Conservation (phyloP, 2,113 vertebrate genomes). For the Gavialis gangeticus region DNA sequence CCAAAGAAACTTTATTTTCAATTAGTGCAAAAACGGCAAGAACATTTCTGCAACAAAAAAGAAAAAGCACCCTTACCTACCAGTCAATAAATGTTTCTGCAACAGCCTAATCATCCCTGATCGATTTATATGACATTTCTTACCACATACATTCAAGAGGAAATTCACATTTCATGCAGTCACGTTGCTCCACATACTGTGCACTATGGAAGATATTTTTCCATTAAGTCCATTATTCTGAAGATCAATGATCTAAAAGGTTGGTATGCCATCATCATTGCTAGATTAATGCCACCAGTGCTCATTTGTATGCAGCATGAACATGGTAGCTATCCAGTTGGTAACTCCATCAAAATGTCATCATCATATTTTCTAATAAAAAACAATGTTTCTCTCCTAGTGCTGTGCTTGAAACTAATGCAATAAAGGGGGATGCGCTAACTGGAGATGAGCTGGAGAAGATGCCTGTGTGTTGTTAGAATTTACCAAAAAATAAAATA, state of each 20-base stretch:
- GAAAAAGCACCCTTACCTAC: not conserved
- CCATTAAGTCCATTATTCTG: not conserved
- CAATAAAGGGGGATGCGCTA: not conserved
- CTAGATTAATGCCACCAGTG: not conserved
- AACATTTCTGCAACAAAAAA: constrained; percentile 11
- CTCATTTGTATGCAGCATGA: not conserved
- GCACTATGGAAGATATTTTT: not conserved
- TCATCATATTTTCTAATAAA: not conserved
- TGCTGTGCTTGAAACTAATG: not conserved
- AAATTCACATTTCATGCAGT: constrained; percentile 1
- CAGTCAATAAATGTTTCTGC: constrained; percentile 12
- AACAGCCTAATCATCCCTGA: constrained; percentile 20
- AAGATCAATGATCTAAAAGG: accelerated
- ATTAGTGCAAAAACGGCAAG: not conserved
- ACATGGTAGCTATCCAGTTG: not conserved
- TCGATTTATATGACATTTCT: not conserved
- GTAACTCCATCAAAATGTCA: not conserved
- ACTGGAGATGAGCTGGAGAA: not conserved
- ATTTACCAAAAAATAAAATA: not conserved
- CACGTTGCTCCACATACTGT: not conserved
- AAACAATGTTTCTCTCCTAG: not conserved
- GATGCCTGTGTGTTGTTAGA: not conserved
- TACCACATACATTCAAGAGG: not conserved
- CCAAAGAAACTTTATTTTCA: not conserved
- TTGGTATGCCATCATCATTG: not conserved